Evolutionary conservation across 2,888 invertebrate species (phyloP).

Genomic region (Podotricha telesiphe): DNA sequence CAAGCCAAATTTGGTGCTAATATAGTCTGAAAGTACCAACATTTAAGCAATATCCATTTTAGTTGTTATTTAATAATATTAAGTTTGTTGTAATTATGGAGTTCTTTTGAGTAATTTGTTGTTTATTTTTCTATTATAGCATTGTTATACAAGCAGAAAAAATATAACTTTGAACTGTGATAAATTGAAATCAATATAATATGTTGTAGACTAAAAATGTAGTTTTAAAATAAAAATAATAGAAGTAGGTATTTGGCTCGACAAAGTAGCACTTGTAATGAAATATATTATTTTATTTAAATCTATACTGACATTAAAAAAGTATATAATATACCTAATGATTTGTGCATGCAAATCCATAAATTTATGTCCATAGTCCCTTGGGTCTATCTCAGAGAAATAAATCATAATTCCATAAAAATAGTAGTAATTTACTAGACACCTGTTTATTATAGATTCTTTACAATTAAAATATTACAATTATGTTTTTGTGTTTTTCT

Average conservation of each 20-base stretch:
- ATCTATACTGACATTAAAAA: not conserved
- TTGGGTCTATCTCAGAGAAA: conserved; percentile 1
- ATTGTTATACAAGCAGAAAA: conserved; percentile 3
- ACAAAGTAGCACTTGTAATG: not conserved
- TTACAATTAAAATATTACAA: conserved; percentile 56
- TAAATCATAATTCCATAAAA: conserved; percentile 1
- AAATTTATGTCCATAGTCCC: not conserved
- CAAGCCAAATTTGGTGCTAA: conserved; percentile 13
- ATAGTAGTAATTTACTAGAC: conserved; percentile 15
- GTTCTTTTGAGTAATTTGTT: conserved; percentile 3
- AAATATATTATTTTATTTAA: conserved; percentile 12
- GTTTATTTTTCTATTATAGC: conserved; percentile 9
- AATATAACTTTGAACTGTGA: conserved; percentile 17
- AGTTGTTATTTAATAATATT: conserved; percentile 4
- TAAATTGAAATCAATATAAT: conserved; percentile 13
- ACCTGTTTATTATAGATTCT: conserved; percentile 6
- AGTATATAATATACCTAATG: not conserved
- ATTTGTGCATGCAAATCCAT: conserved; percentile 16
- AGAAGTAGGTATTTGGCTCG: not conserved
- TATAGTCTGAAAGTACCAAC: conserved; percentile 8
- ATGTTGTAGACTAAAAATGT: conserved; percentile 1
- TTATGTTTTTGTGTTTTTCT: conserved; percentile 52
- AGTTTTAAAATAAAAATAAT: conserved; percentile 1
- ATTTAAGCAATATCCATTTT: conserved; percentile 10
- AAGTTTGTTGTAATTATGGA: not conserved